Percentiles rank a stretch among this genome's conserved stretches.
Evolutionary conservation across 2,797 vertebrate species (phyloP).

Genomic region (Kryptopterus vitreolus): DNA sequence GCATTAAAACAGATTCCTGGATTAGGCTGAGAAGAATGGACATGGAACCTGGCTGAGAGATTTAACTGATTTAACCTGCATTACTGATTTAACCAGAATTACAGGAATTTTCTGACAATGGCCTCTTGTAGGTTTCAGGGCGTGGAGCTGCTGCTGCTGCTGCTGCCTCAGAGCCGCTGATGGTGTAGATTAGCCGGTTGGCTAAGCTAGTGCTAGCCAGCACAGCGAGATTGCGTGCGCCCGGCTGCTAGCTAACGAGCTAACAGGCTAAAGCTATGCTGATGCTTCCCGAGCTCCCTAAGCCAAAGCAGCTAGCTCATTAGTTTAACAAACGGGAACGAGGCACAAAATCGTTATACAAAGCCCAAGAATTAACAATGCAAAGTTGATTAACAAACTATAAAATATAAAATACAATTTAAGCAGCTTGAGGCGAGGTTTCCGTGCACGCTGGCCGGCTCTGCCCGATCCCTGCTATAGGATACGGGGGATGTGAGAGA

Average conservation of each 20-base stretch:
- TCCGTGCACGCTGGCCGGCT: conserved; percentile 22
- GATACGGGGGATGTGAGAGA: conserved; percentile 50
- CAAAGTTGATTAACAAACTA: no score
- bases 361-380: background rate
- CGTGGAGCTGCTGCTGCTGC: no score
- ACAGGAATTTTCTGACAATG: conserved; percentile 31
- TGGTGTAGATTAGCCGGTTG: conserved; percentile 51
- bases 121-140: conserved; percentile 44
- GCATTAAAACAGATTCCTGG: background rate
- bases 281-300: background rate
- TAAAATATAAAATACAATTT: background rate
- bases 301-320: background rate
- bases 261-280: conserved; percentile 35
- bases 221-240: background rate
- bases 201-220: conserved; percentile 20
- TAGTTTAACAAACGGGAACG: background rate
- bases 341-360: background rate
- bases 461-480: conserved; percentile 18
- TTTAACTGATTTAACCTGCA: conserved; percentile 4
- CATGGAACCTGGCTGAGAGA: background rate
- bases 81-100: conserved; percentile 27
- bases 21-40: background rate
- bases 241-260: background rate
- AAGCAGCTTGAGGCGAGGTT: no score
- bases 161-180: conserved; percentile 27